These are phyloP conservation scores for Colletes gigas DNA, from an alignment of 1,140 invertebrate genomes.

Conservation along the genomic window DNA sequence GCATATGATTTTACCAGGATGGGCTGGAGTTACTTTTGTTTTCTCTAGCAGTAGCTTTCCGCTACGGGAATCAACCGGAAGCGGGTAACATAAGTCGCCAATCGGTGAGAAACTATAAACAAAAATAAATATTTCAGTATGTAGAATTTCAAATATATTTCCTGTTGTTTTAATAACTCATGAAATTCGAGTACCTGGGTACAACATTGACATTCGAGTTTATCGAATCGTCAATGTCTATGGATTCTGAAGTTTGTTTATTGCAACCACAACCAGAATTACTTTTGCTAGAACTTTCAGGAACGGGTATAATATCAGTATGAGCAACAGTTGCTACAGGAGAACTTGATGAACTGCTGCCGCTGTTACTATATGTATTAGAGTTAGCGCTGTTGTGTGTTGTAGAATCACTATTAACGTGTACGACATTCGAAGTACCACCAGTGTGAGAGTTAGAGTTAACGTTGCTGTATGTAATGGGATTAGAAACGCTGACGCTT, in stretches of 20 bases:
- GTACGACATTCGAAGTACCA: not conserved
- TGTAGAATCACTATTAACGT: too few relatives aligned
- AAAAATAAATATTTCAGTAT: not conserved
- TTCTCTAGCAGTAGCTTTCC: constrained; percentile 25
- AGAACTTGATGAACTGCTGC: constrained; percentile 12
- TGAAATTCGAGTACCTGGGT: constrained; percentile 41
- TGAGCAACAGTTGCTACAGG: not conserved
- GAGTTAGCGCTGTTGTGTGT: not conserved
- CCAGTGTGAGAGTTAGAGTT: not conserved
- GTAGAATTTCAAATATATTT: not conserved
- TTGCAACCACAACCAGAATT: constrained; percentile 34
- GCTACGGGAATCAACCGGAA: not conserved
- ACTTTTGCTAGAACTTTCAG: not conserved
- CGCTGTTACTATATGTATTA: not conserved
- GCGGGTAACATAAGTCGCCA: constrained; percentile 55
- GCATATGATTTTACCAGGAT: constrained; percentile 57
- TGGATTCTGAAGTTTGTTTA: constrained; percentile 29
- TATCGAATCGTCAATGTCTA: not conserved
- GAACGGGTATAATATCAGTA: not conserved
- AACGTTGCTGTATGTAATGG: not conserved
- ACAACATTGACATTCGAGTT: constrained; percentile 37
- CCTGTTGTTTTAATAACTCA: not conserved
- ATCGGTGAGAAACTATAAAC: constrained; percentile 55
- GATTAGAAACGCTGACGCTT: not conserved
- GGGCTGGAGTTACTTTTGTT: constrained; percentile 55